Evolutionary conservation across 2,113 vertebrate genomes (phyloP).

Genomic region (Tamias sibiricus): DNA sequence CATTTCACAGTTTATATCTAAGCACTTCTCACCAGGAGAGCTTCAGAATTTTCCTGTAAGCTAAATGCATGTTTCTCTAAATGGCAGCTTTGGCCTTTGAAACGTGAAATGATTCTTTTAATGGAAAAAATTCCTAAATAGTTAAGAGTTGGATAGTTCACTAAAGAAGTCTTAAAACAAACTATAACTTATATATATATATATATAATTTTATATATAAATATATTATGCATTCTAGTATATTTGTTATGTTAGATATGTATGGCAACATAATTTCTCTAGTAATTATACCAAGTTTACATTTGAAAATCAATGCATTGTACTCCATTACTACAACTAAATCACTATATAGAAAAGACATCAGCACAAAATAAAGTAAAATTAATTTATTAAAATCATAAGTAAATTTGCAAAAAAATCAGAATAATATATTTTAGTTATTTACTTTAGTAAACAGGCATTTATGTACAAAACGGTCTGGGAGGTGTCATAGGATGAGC

Average conservation of each 20-base stretch:
- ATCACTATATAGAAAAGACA: background rate
- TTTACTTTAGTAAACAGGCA: background rate
- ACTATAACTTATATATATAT: background rate
- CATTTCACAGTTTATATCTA: slow-evolving; percentile 53
- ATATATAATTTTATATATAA: background rate
- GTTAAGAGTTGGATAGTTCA: background rate
- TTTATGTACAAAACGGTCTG: background rate
- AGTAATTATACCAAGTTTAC: background rate
- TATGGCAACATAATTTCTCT: background rate
- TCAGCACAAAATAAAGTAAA: background rate
- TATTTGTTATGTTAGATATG: background rate
- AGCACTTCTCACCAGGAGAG: slow-evolving; percentile 48
- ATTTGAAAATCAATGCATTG: background rate
- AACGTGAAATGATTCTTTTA: slow-evolving; percentile 44
- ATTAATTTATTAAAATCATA: background rate
- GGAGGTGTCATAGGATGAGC: background rate
- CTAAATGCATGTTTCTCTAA: slow-evolving; percentile 59
- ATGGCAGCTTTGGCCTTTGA: slow-evolving; percentile 17
- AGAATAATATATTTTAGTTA: background rate
- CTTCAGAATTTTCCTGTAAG: slow-evolving; percentile 51
- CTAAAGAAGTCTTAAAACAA: background rate
- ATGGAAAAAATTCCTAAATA: background rate
- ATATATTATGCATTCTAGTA: background rate
- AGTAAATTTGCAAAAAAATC: background rate
- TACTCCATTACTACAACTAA: background rate